A percentile compares a stretch with the other conserved stretches of the same genome.
Conservation (phyloP, 2,888 invertebrate genomes). For the Busseola fusca region DNA sequence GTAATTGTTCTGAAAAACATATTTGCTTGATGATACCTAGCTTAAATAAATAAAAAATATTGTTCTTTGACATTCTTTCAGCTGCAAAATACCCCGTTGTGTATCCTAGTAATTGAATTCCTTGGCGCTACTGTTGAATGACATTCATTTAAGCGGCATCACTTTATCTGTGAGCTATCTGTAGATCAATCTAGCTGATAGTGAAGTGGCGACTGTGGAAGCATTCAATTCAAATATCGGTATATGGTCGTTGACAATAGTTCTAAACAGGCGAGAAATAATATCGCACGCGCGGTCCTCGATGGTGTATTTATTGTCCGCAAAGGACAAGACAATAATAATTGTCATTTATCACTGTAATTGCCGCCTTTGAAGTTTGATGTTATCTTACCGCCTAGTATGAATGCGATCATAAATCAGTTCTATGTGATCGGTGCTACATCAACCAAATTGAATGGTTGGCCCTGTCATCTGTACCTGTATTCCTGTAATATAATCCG, state of each 20-base stretch:
- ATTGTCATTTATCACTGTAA: constrained; percentile 87
- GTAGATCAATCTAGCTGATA: constrained; percentile 82
- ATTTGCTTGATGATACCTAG: constrained; percentile 47
- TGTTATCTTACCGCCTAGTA: constrained; percentile 81
- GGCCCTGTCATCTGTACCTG: constrained; percentile 60
- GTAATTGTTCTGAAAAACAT: constrained; percentile 58
- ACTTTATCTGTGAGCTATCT: constrained; percentile 79
- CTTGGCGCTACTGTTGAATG: constrained; percentile 59
- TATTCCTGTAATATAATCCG: constrained; percentile 44
- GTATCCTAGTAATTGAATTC: constrained; percentile 43
- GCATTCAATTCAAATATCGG: constrained; percentile 87
- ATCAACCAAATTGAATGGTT: constrained; percentile 68
- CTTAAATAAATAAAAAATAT: constrained; percentile 34
- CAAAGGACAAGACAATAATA: constrained; percentile 83
- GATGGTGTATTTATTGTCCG: constrained; percentile 84
- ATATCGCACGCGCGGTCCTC: constrained; percentile 79
- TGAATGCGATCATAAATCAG: constrained; percentile 77
- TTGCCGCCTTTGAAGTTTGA: constrained; percentile 87
- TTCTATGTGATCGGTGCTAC: constrained; percentile 69
- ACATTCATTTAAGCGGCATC: constrained; percentile 68
- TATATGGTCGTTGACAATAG: constrained; percentile 81
- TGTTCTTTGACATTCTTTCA: constrained; percentile 24
- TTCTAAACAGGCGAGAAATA: constrained; percentile 84
- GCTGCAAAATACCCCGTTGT: constrained; percentile 34
- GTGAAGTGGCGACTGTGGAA: constrained; percentile 75